Percentiles rank a stretch among this genome's conserved stretches.
Evolutionary conservation across 2,113 vertebrate species (phyloP).

Genomic region (Erythrocercus mccallii): DNA sequence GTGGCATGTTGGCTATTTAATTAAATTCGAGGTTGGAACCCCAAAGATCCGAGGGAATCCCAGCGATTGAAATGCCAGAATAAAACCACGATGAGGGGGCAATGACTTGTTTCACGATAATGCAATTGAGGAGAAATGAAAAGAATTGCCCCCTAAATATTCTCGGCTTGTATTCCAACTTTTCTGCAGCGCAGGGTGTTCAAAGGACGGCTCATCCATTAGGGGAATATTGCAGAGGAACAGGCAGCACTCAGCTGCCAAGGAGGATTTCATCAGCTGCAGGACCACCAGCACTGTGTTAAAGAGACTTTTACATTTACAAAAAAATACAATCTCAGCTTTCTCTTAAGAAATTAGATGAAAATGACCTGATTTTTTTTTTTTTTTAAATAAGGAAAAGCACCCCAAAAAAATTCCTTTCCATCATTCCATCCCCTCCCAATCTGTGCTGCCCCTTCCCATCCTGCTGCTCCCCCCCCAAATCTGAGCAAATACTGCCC

Average conservation of each 20-base stretch:
- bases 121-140: conserved; percentile 47
- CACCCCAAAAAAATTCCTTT: not conserved
- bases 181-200: conserved; percentile 7
- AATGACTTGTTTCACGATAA: conserved; percentile 44
- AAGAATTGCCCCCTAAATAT: conserved; percentile 51
- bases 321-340: conserved; percentile 69
- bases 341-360: conserved; percentile 86
- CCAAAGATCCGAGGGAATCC: not conserved
- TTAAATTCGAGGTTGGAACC: not conserved
- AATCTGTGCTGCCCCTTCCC: not conserved
- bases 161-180: conserved; percentile 42
- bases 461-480: not conserved
- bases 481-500: conserved; percentile 95
- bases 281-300: not conserved
- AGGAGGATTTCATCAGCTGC: conserved; percentile 11
- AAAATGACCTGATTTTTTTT: conserved; percentile 75
- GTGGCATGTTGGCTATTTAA: not conserved
- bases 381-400: not conserved
- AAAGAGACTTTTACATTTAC: conserved; percentile 43
- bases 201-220: not conserved
- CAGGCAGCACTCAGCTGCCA: not conserved
- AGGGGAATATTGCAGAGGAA: conserved; percentile 6
- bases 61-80: not conserved
- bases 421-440: not conserved
- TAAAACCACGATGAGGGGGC: conserved; percentile 15